phyloP scores from a whole-genome alignment of 35 echinoderm and acorn worm species.

The Heliocidaris erythrogramma region DNA sequence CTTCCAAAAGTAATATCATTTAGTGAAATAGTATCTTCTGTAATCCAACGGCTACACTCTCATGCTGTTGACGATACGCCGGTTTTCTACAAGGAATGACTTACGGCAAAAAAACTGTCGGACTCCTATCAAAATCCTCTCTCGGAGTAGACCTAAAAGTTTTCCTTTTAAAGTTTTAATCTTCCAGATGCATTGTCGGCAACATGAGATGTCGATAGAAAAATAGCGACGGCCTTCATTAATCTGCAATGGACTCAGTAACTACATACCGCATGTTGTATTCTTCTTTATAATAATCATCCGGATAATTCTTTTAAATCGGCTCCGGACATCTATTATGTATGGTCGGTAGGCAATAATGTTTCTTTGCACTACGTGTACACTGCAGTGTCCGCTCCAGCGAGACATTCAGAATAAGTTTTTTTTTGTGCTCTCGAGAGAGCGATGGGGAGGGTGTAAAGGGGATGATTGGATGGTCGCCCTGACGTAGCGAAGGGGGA shows the following conservation, averaged over 20 bases:
- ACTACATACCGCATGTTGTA: background rate
- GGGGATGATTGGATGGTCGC: background rate
- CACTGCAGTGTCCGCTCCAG: background rate
- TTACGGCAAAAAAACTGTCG: too few relatives aligned
- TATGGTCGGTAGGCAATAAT: background rate
- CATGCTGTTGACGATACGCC: too few relatives aligned
- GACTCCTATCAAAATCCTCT: too few relatives aligned
- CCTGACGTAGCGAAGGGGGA: background rate
- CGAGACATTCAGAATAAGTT: background rate
- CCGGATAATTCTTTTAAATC: background rate
- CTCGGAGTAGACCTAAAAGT: too few relatives aligned
- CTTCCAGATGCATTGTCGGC: too few relatives aligned
- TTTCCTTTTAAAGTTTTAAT: too few relatives aligned
- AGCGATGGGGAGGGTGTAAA: background rate
- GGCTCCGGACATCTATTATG: background rate
- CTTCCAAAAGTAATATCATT: background rate
- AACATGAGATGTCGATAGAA: too few relatives aligned
- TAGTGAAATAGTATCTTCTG: background rate
- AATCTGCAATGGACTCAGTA: background rate
- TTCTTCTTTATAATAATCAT: background rate
- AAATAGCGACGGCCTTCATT: background rate
- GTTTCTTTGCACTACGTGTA: background rate
- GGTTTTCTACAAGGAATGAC: too few relatives aligned
- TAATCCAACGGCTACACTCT: too few relatives aligned
- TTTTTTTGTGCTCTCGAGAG: background rate